Evolutionary conservation across 2,888 invertebrate genomes (phyloP), one percentile per base, ranked within the genome.

Genomic region (Andrena bucephala): DNA sequence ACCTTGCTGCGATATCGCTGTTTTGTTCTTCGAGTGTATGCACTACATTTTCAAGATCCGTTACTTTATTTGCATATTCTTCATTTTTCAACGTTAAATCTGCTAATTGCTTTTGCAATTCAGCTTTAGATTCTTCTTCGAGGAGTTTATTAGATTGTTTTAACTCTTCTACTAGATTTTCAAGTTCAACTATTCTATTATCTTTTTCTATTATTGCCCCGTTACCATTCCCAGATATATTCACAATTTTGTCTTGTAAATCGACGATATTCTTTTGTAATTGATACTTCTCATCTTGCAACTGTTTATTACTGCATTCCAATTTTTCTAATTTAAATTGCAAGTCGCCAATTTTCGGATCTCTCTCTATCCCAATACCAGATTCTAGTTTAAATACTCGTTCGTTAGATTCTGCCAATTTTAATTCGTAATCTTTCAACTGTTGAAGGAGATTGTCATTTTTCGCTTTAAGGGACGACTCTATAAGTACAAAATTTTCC

Each of bases 391-490:
- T 90, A 74, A 91, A 89, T 70, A 93, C 90, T 42, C 84, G 91
- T 48, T 90, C 91, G 62, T 91, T 91, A 16, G 92, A 89, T 79
- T 94, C 93, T 10, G 94, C 93, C 57, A 95, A 91, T 92, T 95
- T 95, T 72, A 94, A 94, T 93, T 96, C 95, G 29, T 96, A 94
- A 85, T 95, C 95, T 80, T 95, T 94, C 71, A 96, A 93, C 85
- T 96, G 95, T 54, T 94, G 92, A 31, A 95, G 90, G 60, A 96
- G 93, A 87, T 94, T 94, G 50, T 95, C 94, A 87, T 95, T 96
- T 92, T 97, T 96, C 27, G 96, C 95, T 91, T 96, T 97, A 95
- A 97, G 96, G 81, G 96, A 96, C 66, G 95, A 94, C 94, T 97
- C 97, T 92, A 96, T 95, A 13, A 95, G 94, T 59, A 96, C 94